Base-by-base conservation (phyloP, 2,113 vertebrate genomes). In the Ophthalmolycus amberensis region DNA sequence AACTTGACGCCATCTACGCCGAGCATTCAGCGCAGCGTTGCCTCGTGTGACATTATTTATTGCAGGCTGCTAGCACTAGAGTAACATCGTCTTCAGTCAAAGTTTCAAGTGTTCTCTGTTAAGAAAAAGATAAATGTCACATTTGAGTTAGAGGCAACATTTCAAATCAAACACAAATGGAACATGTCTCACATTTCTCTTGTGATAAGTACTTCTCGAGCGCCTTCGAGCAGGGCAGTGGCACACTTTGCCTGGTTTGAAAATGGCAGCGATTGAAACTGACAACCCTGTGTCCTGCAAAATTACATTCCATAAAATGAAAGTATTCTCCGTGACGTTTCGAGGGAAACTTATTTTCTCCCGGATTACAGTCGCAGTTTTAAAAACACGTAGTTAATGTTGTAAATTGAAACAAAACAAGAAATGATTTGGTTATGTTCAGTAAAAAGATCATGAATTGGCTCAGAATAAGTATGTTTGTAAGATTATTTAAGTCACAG, bases 21-120 rank as follows among this genome's bases (percentile, higher is more conserved):
- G 79, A 84, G 75, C 27, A 80, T 90, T 75, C 10, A 50, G 52
- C 40, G 62, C 18, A 16, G 59, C 20, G 1, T 44, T 38, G 4
- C 22, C 38, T 37, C 18, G 54, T 52, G 42, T 59, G 71, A 22
- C 46, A 12, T 63, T 62, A 14, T 73, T 60, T n/a, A 14, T 62
- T 34, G 2, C 9, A 40, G 18, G 15, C 5, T 16, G 11, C 16
- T 29, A 59, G 56, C 54, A 12, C 14, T 27, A 65, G 46, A 44
- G 40, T 63, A 66, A 22, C 37, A n/a, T 0, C 2, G 2, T 68
- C 15, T 42, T 34, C 27, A 44, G 29, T 72, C 9, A 66, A 75
- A 60, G 50, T 65, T 40, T 62, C 37, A 34, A 62, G 37, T 22
- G 6, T 44, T 74, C 0, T 12, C 0, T 52, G 27, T 67, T 6